A percentile compares a stretch with the other conserved stretches of the same genome.
These are phyloP conservation scores for Onthophagus taurus DNA, from an alignment of 1,140 invertebrate species.

Conservation along the genomic window DNA sequence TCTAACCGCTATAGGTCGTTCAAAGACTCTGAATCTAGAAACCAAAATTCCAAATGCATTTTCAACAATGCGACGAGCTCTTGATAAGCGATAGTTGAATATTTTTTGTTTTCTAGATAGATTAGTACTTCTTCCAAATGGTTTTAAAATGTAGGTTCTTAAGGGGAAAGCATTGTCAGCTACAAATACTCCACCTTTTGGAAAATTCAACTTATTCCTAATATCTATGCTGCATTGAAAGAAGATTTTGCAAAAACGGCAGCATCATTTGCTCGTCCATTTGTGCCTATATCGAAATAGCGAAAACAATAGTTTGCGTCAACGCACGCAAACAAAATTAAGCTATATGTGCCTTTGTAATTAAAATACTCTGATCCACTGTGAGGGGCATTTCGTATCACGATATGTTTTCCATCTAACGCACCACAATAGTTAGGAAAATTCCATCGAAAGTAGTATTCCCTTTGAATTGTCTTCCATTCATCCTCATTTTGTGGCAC, in stretches of 20 bases:
- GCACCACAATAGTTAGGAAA: conserved; percentile 39
- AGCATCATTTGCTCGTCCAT: conserved; percentile 32
- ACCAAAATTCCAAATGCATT: conserved; percentile 13
- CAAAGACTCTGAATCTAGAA: conserved; percentile 12
- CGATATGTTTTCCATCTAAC: conserved; percentile 36
- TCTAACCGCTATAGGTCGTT: conserved; percentile 2
- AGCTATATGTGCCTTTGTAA: conserved; percentile 33
- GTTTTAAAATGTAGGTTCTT: conserved; percentile 6
- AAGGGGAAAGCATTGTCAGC: conserved; percentile 25
- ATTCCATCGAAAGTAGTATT: conserved; percentile 22
- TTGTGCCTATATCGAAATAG: conserved; percentile 32
- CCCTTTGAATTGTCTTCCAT: conserved; percentile 16
- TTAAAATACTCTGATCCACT: conserved; percentile 34
- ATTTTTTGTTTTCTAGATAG: conserved; percentile 9
- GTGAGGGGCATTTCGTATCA: conserved; percentile 25
- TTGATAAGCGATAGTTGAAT: conserved; percentile 12
- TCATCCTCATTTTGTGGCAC: conserved; percentile 18
- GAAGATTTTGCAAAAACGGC: conserved; percentile 27
- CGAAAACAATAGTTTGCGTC: conserved; percentile 33
- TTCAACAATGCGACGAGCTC: conserved; percentile 10
- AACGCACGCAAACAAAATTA: conserved; percentile 33
- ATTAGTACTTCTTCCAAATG: conserved; percentile 3
- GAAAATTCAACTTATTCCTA: conserved; percentile 20
- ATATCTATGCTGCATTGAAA: conserved; percentile 19
- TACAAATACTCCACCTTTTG: conserved; percentile 19